phyloP scores from a whole-genome alignment of 1,140 invertebrate species.

The Tachypleus tridentatus region DNA sequence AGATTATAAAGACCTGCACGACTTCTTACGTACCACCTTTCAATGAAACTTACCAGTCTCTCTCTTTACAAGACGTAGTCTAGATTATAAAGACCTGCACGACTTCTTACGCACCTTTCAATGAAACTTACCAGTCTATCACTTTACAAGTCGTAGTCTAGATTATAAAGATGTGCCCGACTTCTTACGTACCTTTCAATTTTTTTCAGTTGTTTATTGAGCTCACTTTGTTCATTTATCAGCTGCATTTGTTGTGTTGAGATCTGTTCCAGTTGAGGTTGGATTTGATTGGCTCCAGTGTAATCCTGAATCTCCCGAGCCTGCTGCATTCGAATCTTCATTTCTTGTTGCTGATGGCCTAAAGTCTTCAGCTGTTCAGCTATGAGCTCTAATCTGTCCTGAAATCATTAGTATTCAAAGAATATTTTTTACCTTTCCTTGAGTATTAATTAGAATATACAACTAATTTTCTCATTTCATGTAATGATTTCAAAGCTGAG shows the following conservation, averaged over 20 bases:
- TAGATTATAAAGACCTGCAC: too few relatives aligned
- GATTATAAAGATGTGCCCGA: neutral
- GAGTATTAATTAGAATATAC: too few relatives aligned
- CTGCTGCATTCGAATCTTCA: constrained; percentile 34
- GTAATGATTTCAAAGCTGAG: too few relatives aligned
- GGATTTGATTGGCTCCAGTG: constrained; percentile 31
- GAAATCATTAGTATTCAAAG: neutral
- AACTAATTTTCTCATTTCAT: too few relatives aligned
- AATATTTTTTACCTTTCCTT: too few relatives aligned
- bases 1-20: too few relatives aligned
- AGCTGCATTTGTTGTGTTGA: constrained; percentile 39
- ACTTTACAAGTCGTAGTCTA: too few relatives aligned
- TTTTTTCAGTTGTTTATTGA: constrained; percentile 35
- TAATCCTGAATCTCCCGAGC: constrained; percentile 29
- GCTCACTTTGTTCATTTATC: constrained; percentile 41
- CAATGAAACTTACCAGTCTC: too few relatives aligned
- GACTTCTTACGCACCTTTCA: too few relatives aligned
- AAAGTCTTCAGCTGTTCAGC: constrained; percentile 39
- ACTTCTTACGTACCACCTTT: too few relatives aligned
- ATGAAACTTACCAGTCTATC: too few relatives aligned
- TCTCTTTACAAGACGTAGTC: too few relatives aligned
- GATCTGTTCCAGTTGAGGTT: constrained; percentile 35
- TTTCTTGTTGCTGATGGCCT: constrained; percentile 37
- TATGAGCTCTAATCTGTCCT: constrained; percentile 42
- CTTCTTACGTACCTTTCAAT: constrained; percentile 23